Conservation (phyloP, 2,888 invertebrate species). For the Prosopocoilus inquinatus region DNA sequence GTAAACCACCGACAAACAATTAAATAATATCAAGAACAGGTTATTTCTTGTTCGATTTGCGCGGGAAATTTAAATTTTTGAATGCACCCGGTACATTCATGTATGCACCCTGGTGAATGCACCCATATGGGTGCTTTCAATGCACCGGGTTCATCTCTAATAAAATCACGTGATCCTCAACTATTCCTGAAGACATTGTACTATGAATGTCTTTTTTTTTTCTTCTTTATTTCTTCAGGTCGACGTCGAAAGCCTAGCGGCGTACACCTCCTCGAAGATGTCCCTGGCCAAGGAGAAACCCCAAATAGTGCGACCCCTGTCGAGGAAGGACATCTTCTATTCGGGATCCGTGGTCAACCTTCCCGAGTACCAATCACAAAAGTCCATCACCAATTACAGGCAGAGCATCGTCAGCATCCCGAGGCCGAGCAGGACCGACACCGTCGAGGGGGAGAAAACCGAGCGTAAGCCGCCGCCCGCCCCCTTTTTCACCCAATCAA, state of each 20-base stretch:
- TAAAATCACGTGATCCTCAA: too few relatives aligned
- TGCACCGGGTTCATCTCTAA: too few relatives aligned
- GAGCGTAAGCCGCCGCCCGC: conserved; percentile 72
- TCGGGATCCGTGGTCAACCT: conserved; percentile 92
- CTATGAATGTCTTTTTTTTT: not conserved
- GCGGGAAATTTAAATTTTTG: too few relatives aligned
- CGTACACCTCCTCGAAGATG: conserved; percentile 65
- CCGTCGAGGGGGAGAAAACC: conserved; percentile 64
- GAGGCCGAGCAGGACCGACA: conserved; percentile 61
- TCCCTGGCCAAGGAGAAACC: conserved; percentile 57
- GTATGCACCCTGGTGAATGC: too few relatives aligned
- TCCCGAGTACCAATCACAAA: conserved; percentile 90
- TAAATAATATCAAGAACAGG: too few relatives aligned
- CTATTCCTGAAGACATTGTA: too few relatives aligned
- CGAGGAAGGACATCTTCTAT: conserved; percentile 96
- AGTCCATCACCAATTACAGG: conserved; percentile 84
- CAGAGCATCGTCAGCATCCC: conserved; percentile 90
- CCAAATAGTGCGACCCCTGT: conserved; percentile 83
- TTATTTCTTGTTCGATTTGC: too few relatives aligned
- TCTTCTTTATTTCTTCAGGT: too few relatives aligned
- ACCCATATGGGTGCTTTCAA: too few relatives aligned
- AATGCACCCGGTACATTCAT: too few relatives aligned
- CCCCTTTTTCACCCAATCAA: not conserved
- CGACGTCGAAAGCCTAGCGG: conserved; percentile 70
- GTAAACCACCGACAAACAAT: too few relatives aligned